Conservation (phyloP, 1,140 invertebrate species). For the Bemisia tabaci region DNA sequence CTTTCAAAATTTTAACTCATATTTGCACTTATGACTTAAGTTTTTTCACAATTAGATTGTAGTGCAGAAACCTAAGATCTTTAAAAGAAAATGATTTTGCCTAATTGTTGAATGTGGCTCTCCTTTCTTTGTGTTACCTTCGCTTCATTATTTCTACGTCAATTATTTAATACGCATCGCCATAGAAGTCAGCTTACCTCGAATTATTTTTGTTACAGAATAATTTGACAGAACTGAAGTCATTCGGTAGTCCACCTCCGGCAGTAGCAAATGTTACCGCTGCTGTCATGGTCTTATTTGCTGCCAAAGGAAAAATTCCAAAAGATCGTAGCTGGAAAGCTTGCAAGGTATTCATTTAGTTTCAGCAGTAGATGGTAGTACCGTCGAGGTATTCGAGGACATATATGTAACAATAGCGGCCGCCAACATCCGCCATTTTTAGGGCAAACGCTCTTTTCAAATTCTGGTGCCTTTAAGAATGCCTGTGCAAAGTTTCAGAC, state of each 20-base stretch:
- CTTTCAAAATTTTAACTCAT: background rate
- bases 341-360: slow-evolving; percentile 62
- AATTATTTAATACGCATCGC: no score
- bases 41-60: background rate
- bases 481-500: no score
- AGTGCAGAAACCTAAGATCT: background rate
- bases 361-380: no score
- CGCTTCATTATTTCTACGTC: no score
- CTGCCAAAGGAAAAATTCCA: slow-evolving; percentile 75
- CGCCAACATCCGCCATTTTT: no score
- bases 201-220: slow-evolving; percentile 36
- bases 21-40: background rate
- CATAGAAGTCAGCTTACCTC: no score
- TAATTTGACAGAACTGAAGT: slow-evolving; percentile 88
- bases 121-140: no score
- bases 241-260: slow-evolving; percentile 69
- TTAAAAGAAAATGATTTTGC: background rate
- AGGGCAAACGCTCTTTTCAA: no score
- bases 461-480: no score
- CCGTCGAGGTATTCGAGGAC: no score
- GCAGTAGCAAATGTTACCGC: slow-evolving; percentile 74
- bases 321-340: slow-evolving; percentile 90
- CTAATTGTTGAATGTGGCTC: no score
- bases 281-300: slow-evolving; percentile 67
- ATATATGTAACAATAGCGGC: no score